phyloP scores from a whole-genome alignment of 2,888 invertebrate species.

The Lasioglossum lativentre region DNA sequence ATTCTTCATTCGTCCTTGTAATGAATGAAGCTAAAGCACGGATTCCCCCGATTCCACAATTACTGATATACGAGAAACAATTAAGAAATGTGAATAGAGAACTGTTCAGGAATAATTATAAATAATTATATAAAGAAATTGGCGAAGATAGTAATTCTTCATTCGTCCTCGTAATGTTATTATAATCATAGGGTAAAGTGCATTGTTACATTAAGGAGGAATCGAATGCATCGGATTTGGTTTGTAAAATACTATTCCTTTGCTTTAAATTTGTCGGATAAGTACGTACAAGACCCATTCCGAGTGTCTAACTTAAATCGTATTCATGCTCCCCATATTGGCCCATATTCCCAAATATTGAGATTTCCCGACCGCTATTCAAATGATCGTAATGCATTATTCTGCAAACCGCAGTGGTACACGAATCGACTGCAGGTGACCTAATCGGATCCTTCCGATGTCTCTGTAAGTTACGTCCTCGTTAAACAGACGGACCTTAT shows the following conservation, averaged over 20 bases:
- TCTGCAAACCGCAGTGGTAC: conserved; percentile 7
- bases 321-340: conserved; percentile 23
- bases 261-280: not conserved
- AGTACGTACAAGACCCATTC: not conserved
- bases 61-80: not conserved
- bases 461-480: not conserved
- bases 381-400: conserved; percentile 16
- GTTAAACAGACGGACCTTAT: not conserved
- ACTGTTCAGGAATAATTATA: not conserved
- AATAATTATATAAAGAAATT: not conserved
- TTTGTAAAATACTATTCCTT: not conserved
- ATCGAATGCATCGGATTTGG: not conserved
- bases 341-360: conserved; percentile 34
- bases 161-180: too few relatives aligned
- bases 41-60: not conserved
- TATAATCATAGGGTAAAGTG: not conserved
- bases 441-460: conserved; percentile 1
- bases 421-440: conserved; percentile 12
- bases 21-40: not conserved
- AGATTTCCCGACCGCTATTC: conserved; percentile 13
- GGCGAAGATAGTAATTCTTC: too few relatives aligned
- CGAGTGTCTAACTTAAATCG: conserved; percentile 13
- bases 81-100: not conserved
- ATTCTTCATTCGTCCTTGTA: too few relatives aligned
- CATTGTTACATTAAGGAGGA: not conserved